These are phyloP conservation scores for Morpho achilles DNA, from an alignment of 2,888 invertebrate genomes.

Conservation along the genomic window DNA sequence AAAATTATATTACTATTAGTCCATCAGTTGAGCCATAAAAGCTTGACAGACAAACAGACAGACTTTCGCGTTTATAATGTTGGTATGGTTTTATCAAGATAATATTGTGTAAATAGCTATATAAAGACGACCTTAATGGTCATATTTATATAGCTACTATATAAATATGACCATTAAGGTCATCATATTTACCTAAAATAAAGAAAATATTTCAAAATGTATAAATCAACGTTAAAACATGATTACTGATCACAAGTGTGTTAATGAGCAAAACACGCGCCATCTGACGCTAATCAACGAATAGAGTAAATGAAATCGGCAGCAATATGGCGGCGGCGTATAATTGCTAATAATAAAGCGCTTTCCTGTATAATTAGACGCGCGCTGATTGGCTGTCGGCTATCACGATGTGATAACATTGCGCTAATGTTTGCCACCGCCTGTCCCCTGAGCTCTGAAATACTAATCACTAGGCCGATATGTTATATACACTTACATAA, in stretches of 20 bases:
- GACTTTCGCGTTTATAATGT: too few species aligned
- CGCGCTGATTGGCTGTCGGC: constrained; percentile 68
- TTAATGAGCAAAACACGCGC: constrained; percentile 66
- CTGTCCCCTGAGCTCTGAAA: constrained; percentile 4
- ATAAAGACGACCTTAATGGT: too few species aligned
- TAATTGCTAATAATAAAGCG: constrained; percentile 79
- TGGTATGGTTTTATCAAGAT: too few species aligned
- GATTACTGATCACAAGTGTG: constrained; percentile 38
- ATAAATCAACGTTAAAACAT: constrained; percentile 17
- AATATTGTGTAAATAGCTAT: too few species aligned
- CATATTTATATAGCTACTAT: too few species aligned
- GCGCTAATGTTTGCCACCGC: constrained; percentile 50
- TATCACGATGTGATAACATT: constrained; percentile 75
- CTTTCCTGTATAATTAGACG: constrained; percentile 75
- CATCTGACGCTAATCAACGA: constrained; percentile 77
- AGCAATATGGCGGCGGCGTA: constrained; percentile 75
- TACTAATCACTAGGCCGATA: neutral
- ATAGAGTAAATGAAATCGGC: constrained; percentile 77
- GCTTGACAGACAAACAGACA: too few species aligned
- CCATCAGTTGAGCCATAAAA: too few species aligned
- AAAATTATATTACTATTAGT: too few species aligned
- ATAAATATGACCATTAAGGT: too few species aligned
- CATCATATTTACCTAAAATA: too few species aligned
- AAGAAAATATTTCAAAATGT: too few species aligned
- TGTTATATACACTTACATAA: too few species aligned